phyloP scores from a whole-genome alignment of 2,113 vertebrate genomes.

The Callospermophilus lateralis region DNA sequence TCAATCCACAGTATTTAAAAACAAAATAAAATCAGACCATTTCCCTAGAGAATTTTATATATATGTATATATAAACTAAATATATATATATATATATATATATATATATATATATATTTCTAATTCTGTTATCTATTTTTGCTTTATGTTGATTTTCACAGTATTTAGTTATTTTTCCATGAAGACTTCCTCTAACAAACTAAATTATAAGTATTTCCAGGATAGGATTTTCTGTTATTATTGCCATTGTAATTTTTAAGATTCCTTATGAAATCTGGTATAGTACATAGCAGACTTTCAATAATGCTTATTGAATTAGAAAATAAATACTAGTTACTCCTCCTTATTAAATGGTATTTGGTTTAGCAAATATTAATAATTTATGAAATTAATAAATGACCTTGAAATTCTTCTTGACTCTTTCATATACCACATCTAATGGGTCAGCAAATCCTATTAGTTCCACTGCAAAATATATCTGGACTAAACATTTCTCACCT shows the following conservation, averaged over 20 bases:
- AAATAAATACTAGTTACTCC: slow-evolving; percentile 20
- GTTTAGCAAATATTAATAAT: slow-evolving; percentile 34
- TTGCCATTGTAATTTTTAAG: slow-evolving; percentile 15
- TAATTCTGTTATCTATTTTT: slow-evolving; percentile 40
- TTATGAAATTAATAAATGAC: slow-evolving; percentile 47
- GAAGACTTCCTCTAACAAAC: slow-evolving; percentile 46
- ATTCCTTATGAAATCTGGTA: slow-evolving; percentile 25
- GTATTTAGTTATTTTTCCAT: slow-evolving; percentile 30
- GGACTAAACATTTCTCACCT: not conserved
- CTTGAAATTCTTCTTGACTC: slow-evolving; percentile 45
- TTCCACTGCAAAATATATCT: slow-evolving; percentile 20
- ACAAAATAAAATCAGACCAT: not conserved
- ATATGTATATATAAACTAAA: not conserved
- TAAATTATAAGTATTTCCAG: slow-evolving; percentile 39
- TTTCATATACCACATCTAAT: slow-evolving; percentile 12
- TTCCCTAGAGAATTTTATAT: not conserved
- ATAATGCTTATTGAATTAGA: slow-evolving; percentile 53
- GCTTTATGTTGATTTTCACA: slow-evolving; percentile 15
- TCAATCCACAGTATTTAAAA: not conserved
- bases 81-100: no score
- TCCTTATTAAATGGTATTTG: slow-evolving; percentile 32
- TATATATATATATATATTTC: not conserved
- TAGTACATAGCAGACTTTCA: slow-evolving; percentile 33
- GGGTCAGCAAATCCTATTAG: slow-evolving; percentile 22
- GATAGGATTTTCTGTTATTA: slow-evolving; percentile 42